Evolutionary conservation across 2,888 invertebrate genomes (phyloP).

Genomic region (Euplexia lucipara): DNA sequence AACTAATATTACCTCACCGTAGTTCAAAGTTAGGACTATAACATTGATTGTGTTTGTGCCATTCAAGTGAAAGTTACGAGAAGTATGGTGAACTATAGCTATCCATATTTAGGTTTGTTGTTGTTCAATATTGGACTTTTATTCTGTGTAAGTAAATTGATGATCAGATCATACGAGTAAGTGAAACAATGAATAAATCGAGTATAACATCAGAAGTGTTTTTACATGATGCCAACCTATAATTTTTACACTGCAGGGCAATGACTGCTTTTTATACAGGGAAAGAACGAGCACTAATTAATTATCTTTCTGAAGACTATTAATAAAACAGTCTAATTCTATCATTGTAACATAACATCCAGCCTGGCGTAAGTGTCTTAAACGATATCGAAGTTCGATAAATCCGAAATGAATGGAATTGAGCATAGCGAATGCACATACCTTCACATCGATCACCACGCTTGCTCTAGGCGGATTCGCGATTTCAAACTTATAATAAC

Average conservation of each 20-base stretch:
- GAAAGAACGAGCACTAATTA: neutral
- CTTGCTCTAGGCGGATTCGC: no score
- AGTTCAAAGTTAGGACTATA: constrained; percentile 33
- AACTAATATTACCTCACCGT: constrained; percentile 26
- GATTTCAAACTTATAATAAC: no score
- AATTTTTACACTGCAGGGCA: neutral
- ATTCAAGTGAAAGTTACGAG: constrained; percentile 28
- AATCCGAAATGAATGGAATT: no score
- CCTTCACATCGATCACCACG: no score
- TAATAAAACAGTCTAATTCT: neutral
- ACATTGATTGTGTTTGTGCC: constrained; percentile 22
- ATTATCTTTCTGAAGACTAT: neutral
- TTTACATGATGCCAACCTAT: neutral
- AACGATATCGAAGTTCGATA: no score
- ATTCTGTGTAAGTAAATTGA: neutral
- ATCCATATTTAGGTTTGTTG: neutral
- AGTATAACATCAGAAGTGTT: neutral
- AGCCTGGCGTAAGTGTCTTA: no score
- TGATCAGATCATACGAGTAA: neutral
- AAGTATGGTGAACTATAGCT: constrained; percentile 18
- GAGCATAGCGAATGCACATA: no score
- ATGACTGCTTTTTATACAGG: neutral
- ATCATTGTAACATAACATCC: no score
- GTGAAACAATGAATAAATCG: neutral
- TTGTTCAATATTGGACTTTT: neutral